Evolutionary conservation across 2,797 vertebrate genomes (phyloP), one percentile per base, ranked within the genome.

Genomic region (Epinephelus coioides): DNA sequence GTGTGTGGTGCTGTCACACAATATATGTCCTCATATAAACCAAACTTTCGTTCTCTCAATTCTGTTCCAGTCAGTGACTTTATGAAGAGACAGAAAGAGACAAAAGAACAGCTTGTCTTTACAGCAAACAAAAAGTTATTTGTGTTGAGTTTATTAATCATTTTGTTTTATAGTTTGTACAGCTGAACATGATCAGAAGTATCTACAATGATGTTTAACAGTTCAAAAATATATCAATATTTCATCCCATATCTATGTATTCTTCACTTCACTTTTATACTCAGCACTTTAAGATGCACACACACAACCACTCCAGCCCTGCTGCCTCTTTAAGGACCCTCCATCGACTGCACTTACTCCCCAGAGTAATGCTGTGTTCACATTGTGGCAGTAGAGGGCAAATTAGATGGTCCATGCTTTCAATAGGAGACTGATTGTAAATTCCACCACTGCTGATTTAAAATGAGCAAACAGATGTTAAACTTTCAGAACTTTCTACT

Each of bases 371-470:
- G 38, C 67, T 61, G 64, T 51, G 64, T 70, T 87, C 68, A 60
- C 79, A 59, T 44, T 25, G 79, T 73, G 73, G 53, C 79, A 55
- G 61, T 25, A 14, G 59, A 85, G 81, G 82, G 59, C 66, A 79
- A 86, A 73, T 84, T 71, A 78, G 50, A 62, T 8, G 2, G 19
- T 46, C 63, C 49, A 40, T 50, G 49, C 73, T 55, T 78, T 65
- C 66, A 57, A 30, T 49, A 55, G 77, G 34, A 69, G 73, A 83
- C 76, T 77, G 78, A 85, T 79, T 77, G 76, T 77, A 50, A 81
- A 79, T 74, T 84, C 74, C 61, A 18, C 66, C 69, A 14, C 21
- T 0, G 2, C 43, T 53, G 40, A 50, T 82, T 73, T 69, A 69
- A 84, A 82, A 74, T 34, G 46, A 80, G 76, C 69, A 38, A 77